Conservation (phyloP, 1,140 invertebrate species). For the Ceratina calcarata region DNA sequence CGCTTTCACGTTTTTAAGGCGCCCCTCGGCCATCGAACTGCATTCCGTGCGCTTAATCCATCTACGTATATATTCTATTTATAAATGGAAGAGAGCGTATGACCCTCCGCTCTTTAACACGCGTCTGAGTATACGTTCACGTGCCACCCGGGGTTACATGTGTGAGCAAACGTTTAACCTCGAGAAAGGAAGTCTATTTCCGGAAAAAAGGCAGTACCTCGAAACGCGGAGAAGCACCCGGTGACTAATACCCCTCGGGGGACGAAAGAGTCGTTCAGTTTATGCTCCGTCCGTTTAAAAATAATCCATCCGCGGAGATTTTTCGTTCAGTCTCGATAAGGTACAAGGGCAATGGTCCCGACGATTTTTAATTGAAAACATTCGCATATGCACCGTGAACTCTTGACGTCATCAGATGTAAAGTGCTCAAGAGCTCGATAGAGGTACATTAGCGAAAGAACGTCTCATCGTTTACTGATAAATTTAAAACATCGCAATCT, state of each 20-base stretch:
- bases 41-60: conserved; percentile 71
- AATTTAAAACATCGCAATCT: conserved; percentile 49
- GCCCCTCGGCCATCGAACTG: conserved; percentile 60
- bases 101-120: conserved; percentile 23
- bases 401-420: not conserved
- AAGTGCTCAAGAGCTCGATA: conserved; percentile 42
- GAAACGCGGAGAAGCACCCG: conserved; percentile 13
- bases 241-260: not conserved
- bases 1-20: conserved; percentile 55
- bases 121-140: not conserved
- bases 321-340: not conserved
- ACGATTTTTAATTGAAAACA: conserved; percentile 13
- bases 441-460: conserved; percentile 37
- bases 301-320: not conserved
- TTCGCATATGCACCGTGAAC: not conserved
- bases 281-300: not conserved
- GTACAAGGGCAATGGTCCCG: not conserved
- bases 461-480: conserved; percentile 40
- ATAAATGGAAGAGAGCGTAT: conserved; percentile 49
- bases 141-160: conserved; percentile 3
- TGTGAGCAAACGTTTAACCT: not conserved
- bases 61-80: conserved; percentile 66
- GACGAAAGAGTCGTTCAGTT: not conserved
- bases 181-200: conserved; percentile 63
- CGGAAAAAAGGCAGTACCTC: conserved; percentile 54